Percentiles rank a stretch among this genome's conserved stretches.
Evolutionary conservation across 1,140 invertebrate species (phyloP).

Genomic region (Hylaeus volcanicus): DNA sequence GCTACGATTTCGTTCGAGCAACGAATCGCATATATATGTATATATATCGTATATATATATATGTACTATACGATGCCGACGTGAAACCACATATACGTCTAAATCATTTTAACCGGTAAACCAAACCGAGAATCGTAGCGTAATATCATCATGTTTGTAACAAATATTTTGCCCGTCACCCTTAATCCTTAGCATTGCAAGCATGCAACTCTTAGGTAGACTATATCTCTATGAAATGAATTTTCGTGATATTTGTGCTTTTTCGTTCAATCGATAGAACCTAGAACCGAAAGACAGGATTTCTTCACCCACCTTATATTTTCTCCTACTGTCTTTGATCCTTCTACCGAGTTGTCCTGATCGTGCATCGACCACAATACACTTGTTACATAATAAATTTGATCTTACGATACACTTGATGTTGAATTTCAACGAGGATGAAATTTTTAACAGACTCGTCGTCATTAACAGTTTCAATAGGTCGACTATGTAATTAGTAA

Average conservation of each 20-base stretch:
- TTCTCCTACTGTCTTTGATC: slow-evolving; percentile 68
- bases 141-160: slow-evolving; percentile 63
- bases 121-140: slow-evolving; percentile 25
- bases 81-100: no score
- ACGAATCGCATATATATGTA: neutral
- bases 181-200: slow-evolving; percentile 75
- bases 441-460: slow-evolving; percentile 36
- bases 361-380: slow-evolving; percentile 62
- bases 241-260: slow-evolving; percentile 52
- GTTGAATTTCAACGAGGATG: slow-evolving; percentile 35
- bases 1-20: slow-evolving; percentile 19
- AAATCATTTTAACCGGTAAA: neutral
- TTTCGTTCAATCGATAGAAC: slow-evolving; percentile 48
- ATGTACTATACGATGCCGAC: no score
- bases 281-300: slow-evolving; percentile 71
- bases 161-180: slow-evolving; percentile 75
- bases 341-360: slow-evolving; percentile 59
- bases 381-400: slow-evolving; percentile 52
- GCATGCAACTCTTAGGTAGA: slow-evolving; percentile 77
- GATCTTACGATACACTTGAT: slow-evolving; percentile 49
- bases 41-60: no score
- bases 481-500: slow-evolving; percentile 26
- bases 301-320: slow-evolving; percentile 77
- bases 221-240: slow-evolving; percentile 64
- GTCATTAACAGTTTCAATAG: slow-evolving; percentile 16